A percentile compares a stretch with the other conserved stretches of the same genome.
Evolutionary conservation across 2,797 vertebrate species (phyloP).

Genomic region (Nyctalus aviator): DNA sequence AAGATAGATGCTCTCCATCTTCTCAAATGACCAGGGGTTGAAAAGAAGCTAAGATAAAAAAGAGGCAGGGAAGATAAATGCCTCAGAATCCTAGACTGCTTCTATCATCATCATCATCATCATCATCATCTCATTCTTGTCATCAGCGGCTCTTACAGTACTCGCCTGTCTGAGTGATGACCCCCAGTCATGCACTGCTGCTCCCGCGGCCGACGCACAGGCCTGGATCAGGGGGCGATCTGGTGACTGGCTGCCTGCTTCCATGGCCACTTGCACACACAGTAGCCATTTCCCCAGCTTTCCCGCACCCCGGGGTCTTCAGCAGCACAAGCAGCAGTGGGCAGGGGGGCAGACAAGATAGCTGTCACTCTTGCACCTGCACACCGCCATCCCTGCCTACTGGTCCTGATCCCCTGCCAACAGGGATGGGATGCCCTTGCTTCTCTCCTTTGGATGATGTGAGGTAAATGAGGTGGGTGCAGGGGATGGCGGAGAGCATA

Average conservation of each 20-base stretch:
- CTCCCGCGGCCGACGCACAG: background rate
- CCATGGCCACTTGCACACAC: background rate
- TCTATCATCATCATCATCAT: background rate
- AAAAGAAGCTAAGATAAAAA: constrained; percentile 12
- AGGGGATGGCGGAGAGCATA: background rate
- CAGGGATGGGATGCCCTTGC: background rate
- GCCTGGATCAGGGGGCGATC: background rate
- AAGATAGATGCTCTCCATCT: background rate
- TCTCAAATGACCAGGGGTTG: background rate
- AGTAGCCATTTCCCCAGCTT: background rate
- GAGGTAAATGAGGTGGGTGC: background rate
- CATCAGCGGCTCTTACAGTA: background rate
- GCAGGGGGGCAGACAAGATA: background rate
- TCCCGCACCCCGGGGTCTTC: background rate
- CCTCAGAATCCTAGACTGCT: background rate
- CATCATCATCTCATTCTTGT: background rate
- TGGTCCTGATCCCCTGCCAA: background rate
- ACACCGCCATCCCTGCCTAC: background rate
- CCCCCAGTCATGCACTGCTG: background rate
- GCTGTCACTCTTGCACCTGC: background rate
- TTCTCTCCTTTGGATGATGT: background rate
- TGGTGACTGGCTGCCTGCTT: background rate
- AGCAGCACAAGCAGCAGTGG: background rate
- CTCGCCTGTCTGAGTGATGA: background rate
- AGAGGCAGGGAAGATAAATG: background rate